A percentile compares a stretch with the other conserved stretches of the same genome.
Evolutionary conservation across 37 sponge, comb jelly and placozoan species (phyloP).

Genomic region (Cladorhizidae sp.): DNA sequence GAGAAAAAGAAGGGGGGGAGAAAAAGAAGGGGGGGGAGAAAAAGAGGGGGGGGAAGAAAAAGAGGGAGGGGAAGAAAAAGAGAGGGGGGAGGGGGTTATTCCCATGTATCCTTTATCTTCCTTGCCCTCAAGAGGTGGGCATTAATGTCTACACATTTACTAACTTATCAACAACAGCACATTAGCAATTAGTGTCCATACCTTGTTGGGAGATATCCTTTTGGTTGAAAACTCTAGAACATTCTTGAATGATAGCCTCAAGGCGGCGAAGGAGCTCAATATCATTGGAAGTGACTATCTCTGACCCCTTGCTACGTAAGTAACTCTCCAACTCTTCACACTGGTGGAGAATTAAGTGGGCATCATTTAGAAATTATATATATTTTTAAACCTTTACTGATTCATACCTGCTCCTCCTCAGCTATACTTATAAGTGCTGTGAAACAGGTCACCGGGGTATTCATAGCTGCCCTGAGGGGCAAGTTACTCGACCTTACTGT

Average conservation of each 20-base stretch:
- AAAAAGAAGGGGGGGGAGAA: no score
- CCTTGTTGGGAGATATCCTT: constrained; percentile 40
- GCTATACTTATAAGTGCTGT: constrained; percentile 57
- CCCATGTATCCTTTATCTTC: no score
- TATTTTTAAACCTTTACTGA: not conserved
- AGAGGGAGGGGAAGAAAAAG: no score
- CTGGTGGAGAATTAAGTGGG: not conserved
- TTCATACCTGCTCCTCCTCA: constrained; percentile 60
- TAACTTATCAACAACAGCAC: no score
- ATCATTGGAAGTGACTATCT: not conserved
- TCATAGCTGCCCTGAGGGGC: constrained; percentile 34
- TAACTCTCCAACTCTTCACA: constrained; percentile 53
- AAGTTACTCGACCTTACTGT: no score
- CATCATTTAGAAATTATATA: not conserved
- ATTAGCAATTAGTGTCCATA: constrained; percentile 11
- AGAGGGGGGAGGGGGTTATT: no score
- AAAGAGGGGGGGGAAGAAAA: no score
- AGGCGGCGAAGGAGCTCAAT: constrained; percentile 24
- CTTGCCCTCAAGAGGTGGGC: no score
- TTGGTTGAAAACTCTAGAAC: constrained; percentile 43
- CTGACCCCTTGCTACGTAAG: constrained; percentile 55
- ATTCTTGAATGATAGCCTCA: constrained; percentile 31
- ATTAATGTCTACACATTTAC: no score
- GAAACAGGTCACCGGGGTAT: constrained; percentile 48
- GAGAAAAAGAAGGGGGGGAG: no score